Percentiles rank a stretch among this genome's conserved stretches.
Evolutionary conservation across 2,797 vertebrate species (phyloP).

Genomic region (Poecilia velifera): DNA sequence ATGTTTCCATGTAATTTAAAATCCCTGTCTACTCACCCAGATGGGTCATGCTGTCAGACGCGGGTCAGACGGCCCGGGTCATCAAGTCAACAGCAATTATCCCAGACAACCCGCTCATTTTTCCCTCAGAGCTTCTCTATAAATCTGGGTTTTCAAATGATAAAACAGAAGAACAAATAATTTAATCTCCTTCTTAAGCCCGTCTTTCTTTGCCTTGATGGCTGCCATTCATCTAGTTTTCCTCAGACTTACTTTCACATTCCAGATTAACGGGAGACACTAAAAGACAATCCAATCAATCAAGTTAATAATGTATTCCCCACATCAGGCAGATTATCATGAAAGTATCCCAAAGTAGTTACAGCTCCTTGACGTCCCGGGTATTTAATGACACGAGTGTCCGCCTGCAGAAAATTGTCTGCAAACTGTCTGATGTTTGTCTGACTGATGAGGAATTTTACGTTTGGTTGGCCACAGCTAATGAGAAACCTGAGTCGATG

Average conservation of each 20-base stretch:
- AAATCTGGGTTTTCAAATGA: not conserved
- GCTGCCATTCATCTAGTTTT: slow-evolving; percentile 34
- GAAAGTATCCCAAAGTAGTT: not conserved
- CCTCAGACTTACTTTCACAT: slow-evolving; percentile 26
- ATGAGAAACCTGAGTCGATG: slow-evolving; percentile 49
- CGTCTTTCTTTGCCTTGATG: slow-evolving; percentile 17
- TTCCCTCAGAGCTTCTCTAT: not conserved
- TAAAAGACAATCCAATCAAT: slow-evolving; percentile 9
- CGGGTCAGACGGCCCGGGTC: not conserved
- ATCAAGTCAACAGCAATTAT: slow-evolving; percentile 10
- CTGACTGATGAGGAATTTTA: slow-evolving; percentile 36
- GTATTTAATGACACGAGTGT: not conserved
- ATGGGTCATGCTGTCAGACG: not conserved
- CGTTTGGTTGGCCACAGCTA: slow-evolving; percentile 50
- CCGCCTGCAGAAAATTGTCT: slow-evolving; percentile 8
- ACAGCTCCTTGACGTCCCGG: slow-evolving; percentile 1
- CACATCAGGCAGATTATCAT: not conserved
- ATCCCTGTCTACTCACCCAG: slow-evolving; percentile 8
- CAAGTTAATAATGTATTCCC: not conserved
- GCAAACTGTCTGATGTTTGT: slow-evolving; percentile 15
- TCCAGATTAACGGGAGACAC: slow-evolving; percentile 1
- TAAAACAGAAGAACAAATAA: not conserved
- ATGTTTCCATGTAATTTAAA: slow-evolving; percentile 17
- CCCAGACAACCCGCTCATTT: not conserved
- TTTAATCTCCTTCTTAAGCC: not conserved